These are phyloP conservation scores for Branchellion lobata DNA, from an alignment of 2,888 invertebrate genomes.

Conservation along the genomic window DNA sequence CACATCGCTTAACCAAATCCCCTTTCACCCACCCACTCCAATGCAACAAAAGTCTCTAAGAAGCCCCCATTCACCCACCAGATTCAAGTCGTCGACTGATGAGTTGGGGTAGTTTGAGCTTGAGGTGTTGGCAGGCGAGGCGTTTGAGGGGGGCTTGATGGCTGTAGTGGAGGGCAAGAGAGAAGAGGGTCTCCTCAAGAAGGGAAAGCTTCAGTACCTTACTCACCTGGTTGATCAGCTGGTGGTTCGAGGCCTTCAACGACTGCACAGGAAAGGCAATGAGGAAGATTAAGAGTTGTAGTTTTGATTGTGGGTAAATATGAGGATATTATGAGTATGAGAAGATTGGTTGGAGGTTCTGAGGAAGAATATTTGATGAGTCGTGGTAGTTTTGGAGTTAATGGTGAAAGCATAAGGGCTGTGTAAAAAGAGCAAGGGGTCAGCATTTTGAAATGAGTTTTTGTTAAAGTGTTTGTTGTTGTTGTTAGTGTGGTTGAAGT, in stretches of 20 bases:
- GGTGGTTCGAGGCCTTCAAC: slow-evolving; percentile 74
- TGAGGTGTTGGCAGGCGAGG: slow-evolving; percentile 76
- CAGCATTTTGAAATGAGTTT: no score
- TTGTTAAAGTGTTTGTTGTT: no score
- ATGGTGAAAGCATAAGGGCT: background rate
- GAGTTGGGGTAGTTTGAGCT: slow-evolving; percentile 78
- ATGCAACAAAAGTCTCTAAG: no score
- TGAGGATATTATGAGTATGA: background rate
- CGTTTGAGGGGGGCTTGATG: slow-evolving; percentile 74
- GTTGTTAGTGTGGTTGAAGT: no score
- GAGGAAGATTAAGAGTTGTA: background rate
- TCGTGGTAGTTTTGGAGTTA: background rate
- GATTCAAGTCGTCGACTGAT: slow-evolving; percentile 75
- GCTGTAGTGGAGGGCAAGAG: slow-evolving; percentile 80
- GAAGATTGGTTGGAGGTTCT: background rate
- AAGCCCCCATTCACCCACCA: no score
- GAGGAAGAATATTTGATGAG: no score
- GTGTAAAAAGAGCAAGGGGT: no score
- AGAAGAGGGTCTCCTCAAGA: slow-evolving; percentile 87
- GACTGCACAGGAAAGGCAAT: slow-evolving; percentile 66
- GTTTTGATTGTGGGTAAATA: background rate
- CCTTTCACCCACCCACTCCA: no score
- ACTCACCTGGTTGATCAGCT: slow-evolving; percentile 78
- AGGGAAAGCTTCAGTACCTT: slow-evolving; percentile 81
- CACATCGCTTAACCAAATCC: no score